Evolutionary conservation across 2,888 invertebrate species (phyloP), one percentile per base, ranked within the genome.

Genomic region (Microctonus aethiopoides): DNA sequence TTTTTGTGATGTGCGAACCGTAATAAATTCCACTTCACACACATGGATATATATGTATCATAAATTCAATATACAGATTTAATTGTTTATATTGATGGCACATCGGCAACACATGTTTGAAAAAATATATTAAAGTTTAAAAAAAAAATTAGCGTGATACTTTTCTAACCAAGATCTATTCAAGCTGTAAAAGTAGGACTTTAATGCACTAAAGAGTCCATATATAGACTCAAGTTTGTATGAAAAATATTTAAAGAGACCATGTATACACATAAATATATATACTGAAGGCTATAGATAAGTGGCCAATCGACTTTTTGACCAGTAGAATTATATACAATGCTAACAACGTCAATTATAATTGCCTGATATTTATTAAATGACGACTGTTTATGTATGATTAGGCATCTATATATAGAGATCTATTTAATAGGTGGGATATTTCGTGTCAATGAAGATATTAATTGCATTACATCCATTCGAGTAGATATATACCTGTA

Each of bases 1-100:
- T 80, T 83, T 84, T 1, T 46, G 16, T 46, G 82, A 80, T 81
- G 76, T 80, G 76, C 77, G 75, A 71, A 76, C 76, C 70, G 34
- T 71, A 62, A 62, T 68, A 68, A 68, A 70, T 67, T 54, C 68
- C n/a, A n/a, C n/a, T n/a, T n/a, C n/a, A n/a, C n/a, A n/a, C n/a
- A n/a, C n/a, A n/a, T n/a, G n/a, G n/a, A n/a, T n/a, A n/a, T n/a
- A n/a, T n/a, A n/a, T n/a, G n/a, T n/a, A n/a, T n/a, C n/a, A n/a
- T n/a, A n/a, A n/a, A n/a, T n/a, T n/a, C n/a, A n/a, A n/a, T n/a
- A n/a, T n/a, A n/a, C n/a, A n/a, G n/a, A n/a, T n/a, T n/a, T n/a
- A n/a, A n/a, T n/a, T n/a, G n/a, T n/a, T n/a, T n/a, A n/a, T n/a
- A n/a, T n/a, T n/a, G n/a, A n/a, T n/a, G n/a, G n/a, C n/a, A n/a